These are phyloP conservation scores for Eciton burchellii DNA, from an alignment of 1,140 invertebrate species.

Conservation along the genomic window DNA sequence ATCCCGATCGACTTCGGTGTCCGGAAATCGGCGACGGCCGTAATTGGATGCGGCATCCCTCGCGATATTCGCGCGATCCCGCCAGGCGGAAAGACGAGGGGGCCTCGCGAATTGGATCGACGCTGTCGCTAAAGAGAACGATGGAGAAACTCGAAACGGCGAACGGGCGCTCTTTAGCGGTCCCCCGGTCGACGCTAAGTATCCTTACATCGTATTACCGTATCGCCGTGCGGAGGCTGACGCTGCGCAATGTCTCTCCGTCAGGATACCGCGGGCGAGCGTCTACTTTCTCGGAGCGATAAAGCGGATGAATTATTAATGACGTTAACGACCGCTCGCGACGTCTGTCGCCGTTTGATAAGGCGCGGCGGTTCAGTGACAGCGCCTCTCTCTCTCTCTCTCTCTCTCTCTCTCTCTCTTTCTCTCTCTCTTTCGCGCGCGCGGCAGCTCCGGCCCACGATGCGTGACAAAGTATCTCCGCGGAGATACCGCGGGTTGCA, in stretches of 20 bases:
- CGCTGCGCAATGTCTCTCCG: slow-evolving; percentile 54
- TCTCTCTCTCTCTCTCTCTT: not conserved
- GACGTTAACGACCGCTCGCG: slow-evolving; percentile 54
- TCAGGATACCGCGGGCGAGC: slow-evolving; percentile 31
- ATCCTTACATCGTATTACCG: slow-evolving; percentile 44
- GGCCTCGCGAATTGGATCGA: slow-evolving; percentile 52
- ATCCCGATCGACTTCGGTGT: slow-evolving; percentile 54
- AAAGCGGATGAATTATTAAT: slow-evolving; percentile 62
- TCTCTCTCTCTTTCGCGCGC: not conserved
- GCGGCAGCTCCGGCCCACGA: not conserved
- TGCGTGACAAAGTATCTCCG: slow-evolving; percentile 1
- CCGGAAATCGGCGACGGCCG: slow-evolving; percentile 41
- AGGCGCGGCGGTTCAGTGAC: slow-evolving; percentile 35
- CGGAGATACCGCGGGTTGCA: not conserved
- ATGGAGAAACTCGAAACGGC: slow-evolving; percentile 52
- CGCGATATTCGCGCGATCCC: slow-evolving; percentile 26
- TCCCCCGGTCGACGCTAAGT: slow-evolving; percentile 45
- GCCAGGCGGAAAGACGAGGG: slow-evolving; percentile 6
- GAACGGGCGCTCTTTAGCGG: slow-evolving; percentile 56
- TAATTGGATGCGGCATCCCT: slow-evolving; percentile 43
- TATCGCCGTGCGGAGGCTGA: slow-evolving; percentile 42
- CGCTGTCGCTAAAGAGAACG: slow-evolving; percentile 10
- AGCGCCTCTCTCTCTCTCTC: not conserved
- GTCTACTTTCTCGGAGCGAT: slow-evolving; percentile 60
- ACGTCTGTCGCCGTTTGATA: slow-evolving; percentile 56